These are phyloP conservation scores for Perizoma affinitatum DNA, from an alignment of 2,888 invertebrate species.

Conservation along the genomic window DNA sequence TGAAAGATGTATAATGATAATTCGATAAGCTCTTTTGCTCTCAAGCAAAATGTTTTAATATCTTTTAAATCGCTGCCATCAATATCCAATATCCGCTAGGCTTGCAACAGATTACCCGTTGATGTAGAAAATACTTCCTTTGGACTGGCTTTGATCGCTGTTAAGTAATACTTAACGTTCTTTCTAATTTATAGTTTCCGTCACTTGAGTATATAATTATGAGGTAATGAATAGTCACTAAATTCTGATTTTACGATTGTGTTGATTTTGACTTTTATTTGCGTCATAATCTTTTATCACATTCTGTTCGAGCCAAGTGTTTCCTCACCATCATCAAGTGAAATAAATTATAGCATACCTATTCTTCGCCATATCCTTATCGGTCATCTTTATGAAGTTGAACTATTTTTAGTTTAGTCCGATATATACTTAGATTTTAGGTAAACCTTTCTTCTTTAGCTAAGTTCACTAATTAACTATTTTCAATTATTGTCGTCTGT, in stretches of 20 bases:
- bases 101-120: constrained; percentile 45
- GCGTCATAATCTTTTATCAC: background rate
- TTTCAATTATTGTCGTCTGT: too few relatives aligned
- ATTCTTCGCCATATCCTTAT: too few relatives aligned
- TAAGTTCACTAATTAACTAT: too few relatives aligned
- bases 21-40: background rate
- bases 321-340: too few relatives aligned
- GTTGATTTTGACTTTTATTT: background rate
- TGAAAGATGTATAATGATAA: background rate
- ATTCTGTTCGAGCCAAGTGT: too few relatives aligned
- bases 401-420: too few relatives aligned
- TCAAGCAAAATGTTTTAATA: constrained; percentile 2
- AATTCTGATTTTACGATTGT: background rate
- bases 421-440: too few relatives aligned
- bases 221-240: background rate
- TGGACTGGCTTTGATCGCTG: constrained; percentile 46
- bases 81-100: constrained; percentile 49
- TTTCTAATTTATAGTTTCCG: constrained; percentile 43
- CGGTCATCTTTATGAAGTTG: too few relatives aligned
- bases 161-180: constrained; percentile 41
- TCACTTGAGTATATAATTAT: background rate
- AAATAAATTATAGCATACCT: too few relatives aligned
- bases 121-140: constrained; percentile 49
- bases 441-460: too few relatives aligned
- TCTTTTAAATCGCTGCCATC: constrained; percentile 25